Evolutionary conservation across 2,113 vertebrate genomes (phyloP), one percentile per base, ranked within the genome.

Genomic region (Anhinga rufa): DNA sequence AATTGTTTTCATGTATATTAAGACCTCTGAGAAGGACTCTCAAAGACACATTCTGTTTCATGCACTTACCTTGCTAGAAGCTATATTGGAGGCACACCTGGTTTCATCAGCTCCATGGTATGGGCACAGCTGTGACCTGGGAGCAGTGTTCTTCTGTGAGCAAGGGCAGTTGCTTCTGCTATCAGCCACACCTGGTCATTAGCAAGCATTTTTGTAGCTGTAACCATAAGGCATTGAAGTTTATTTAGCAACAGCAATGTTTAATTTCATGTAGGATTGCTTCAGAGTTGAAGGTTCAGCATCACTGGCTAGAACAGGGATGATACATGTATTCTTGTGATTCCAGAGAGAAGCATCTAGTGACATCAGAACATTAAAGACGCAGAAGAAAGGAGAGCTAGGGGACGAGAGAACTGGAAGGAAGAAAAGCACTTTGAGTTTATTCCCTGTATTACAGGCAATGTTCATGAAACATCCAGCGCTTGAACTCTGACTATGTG

Each of bases 401-500:
- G 22, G 14, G 21, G 38, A 64, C 46, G 26, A 81, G 80, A 57
- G 36, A 89, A 71, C 0, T 7, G 42, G 24, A 58, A 86, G 36
- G 40, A 89, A 72, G 44, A 52, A 83, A 92, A 92, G 4, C 25
- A 54, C 16, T 84, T 64, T 40, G 61, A 84, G 38, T 92, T 94
- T 91, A 40, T 92, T 92, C 20, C 10, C 34, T 79, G 9, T 72
- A 5, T 89, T 85, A 55, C 26, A 77, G 80, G 42, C 29, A 78
- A 66, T 29, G 31, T 77, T 82, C 69, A 65, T 84, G 62, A 94
- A 79, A 84, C 46, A 91, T 44, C 70, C 87, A 93, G 48, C 2
- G 5, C 79, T 94, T 95, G 82, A 95, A 95, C 92, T 88, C 55
- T 78, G 82, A 88, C 36, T 93, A 78, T 87, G 78, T 95, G 86